Base-by-base conservation (phyloP, 2,888 invertebrate genomes). In the Drosophila macrospina region DNA sequence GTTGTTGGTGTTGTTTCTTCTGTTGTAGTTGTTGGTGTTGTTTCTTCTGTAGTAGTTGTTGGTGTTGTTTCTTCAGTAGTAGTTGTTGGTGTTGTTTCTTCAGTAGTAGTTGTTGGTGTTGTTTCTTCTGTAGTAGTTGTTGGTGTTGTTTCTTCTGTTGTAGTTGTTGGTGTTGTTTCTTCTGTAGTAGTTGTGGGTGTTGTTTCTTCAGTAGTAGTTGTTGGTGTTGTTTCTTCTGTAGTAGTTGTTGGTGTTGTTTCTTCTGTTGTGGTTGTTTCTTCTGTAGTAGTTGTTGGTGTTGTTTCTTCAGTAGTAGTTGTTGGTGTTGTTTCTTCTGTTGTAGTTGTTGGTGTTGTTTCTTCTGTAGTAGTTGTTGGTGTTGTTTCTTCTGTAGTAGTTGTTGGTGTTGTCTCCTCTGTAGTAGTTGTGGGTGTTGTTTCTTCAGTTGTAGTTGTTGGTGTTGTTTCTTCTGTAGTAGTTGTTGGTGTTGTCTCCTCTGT, bases 31-130 rank as follows among this genome's bases (percentile, higher is more conserved):
- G 44, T 44, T 0, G 37, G 5, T 3, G 37, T 15, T 8, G 37
- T 37, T 6, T 26, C 44, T 8, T 44, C 44, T 7, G 44, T 44
- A 4, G 44, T 44, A 15, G 37, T 37, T 7, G 37, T 37, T 15
- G 37, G 13, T 0, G 26, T 44, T 0, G 26, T 26, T 2, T 41
- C 41, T n/a, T 24, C 41, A 2, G 41, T 37, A 15, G 37, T 37
- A 2, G 37, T 37, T 16, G 37, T 16, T 0, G 37, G 13, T 0
- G 37, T 37, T 15, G 37, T 37, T 2, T 15, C 37, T 15, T 37
- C 37, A 6, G 37, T 37, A 8, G 37, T 37, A 8, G 37, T 37
- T 16, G 37, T 37, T 7, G 37, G 13, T 1, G 37, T 37, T 15
- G 37, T 37, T 0, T 16, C 37, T 37, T 37, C 37, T 16, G 37